phyloP scores from a whole-genome alignment of 37 sponge, comb jelly and placozoan genomes.

The Mnemiopsis leidyi region DNA sequence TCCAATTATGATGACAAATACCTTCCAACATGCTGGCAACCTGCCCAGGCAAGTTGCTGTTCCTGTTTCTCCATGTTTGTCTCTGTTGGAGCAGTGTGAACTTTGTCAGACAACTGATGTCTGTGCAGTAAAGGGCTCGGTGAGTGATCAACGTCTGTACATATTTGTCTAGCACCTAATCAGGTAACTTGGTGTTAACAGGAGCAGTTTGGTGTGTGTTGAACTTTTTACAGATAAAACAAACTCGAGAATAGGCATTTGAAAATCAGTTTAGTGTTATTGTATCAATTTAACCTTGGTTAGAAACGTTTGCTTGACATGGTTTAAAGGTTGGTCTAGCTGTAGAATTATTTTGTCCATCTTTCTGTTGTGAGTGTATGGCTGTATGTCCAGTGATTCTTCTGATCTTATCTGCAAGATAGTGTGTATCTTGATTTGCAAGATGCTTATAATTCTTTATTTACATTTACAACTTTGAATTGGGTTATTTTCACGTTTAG shows the following conservation, averaged over 20 bases:
- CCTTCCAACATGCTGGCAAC: slow-evolving; percentile 74
- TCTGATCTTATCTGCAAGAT: slow-evolving; percentile 78
- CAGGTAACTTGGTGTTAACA: no score
- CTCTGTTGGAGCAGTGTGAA: slow-evolving; percentile 35
- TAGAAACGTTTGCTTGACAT: slow-evolving; percentile 70
- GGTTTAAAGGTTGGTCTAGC: slow-evolving; percentile 79
- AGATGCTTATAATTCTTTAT: neutral
- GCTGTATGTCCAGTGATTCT: slow-evolving; percentile 90
- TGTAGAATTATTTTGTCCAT: slow-evolving; percentile 85
- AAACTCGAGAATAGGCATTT: no score
- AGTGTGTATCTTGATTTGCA: neutral
- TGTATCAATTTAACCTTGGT: slow-evolving; percentile 68
- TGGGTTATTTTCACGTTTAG: neutral
- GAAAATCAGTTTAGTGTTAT: no score
- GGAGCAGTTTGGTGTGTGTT: no score
- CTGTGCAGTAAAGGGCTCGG: slow-evolving; percentile 71
- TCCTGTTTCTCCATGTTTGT: neutral
- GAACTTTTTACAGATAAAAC: no score
- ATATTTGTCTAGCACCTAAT: slow-evolving; percentile 74
- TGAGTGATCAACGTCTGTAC: slow-evolving; percentile 70
- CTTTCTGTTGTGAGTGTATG: slow-evolving; percentile 82
- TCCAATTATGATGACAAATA: no score
- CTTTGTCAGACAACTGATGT: neutral
- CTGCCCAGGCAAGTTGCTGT: neutral
- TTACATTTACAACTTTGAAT: neutral